A percentile compares a stretch with the other conserved stretches of the same genome.
These are phyloP conservation scores for Cyaniris semiargus DNA, from an alignment of 2,888 invertebrate genomes.

Conservation along the genomic window DNA sequence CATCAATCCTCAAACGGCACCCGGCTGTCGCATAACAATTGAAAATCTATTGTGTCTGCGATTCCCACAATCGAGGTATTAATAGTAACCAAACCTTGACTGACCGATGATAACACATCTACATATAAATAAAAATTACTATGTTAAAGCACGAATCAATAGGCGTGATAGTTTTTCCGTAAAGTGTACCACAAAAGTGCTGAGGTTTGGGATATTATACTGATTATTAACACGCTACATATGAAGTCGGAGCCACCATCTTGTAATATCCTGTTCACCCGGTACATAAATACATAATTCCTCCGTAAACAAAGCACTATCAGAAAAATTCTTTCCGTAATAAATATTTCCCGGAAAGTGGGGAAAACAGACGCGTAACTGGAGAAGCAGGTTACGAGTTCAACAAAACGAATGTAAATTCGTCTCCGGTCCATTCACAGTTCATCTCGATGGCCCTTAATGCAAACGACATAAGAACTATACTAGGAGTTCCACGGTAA, in stretches of 20 bases:
- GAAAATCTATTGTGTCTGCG: no score
- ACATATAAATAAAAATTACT: no score
- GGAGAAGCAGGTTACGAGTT: slow-evolving; percentile 16
- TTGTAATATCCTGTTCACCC: neutral
- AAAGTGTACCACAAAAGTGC: no score
- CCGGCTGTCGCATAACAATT: no score
- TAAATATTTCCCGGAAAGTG: slow-evolving; percentile 8
- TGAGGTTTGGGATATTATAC: no score
- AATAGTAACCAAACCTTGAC: no score
- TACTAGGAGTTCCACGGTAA: slow-evolving; percentile 1
- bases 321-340: neutral
- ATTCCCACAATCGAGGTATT: no score
- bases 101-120: no score
- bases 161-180: no score
- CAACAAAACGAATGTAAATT: slow-evolving; percentile 29
- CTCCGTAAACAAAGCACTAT: slow-evolving; percentile 11
- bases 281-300: neutral
- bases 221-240: neutral
- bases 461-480: neutral
- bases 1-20: no score
- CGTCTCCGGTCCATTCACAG: neutral
- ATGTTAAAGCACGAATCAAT: no score
- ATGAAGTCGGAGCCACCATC: neutral
- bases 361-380: slow-evolving; percentile 21
- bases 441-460: neutral